Evolutionary conservation across 2,113 vertebrate species (phyloP).

Genomic region (Lathamus discolor): DNA sequence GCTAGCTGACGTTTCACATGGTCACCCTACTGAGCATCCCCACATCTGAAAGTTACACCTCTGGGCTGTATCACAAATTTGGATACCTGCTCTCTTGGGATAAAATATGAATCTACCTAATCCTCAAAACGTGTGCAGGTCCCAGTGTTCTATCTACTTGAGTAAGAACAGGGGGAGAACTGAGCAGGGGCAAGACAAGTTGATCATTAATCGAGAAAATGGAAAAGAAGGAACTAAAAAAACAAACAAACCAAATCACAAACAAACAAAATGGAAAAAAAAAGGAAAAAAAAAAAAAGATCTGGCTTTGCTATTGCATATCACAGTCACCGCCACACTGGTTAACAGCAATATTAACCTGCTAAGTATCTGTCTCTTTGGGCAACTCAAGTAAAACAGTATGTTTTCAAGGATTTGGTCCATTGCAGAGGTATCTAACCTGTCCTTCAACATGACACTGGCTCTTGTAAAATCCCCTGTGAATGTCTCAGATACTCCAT

Average conservation of each 20-base stretch:
- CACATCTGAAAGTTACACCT: not conserved
- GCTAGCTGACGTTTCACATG: not conserved
- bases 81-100: not conserved
- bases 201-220: not conserved
- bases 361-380: not conserved
- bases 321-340: fast-evolving
- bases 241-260: not conserved
- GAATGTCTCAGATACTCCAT: not conserved
- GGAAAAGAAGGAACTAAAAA: not conserved
- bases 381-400: not conserved
- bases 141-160: not conserved
- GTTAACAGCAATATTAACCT: not conserved
- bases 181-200: not conserved
- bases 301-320: not conserved
- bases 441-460: fast-evolving
- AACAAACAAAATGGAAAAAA: not conserved
- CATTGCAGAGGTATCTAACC: not conserved
- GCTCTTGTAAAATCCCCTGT: not conserved
- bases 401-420: not conserved
- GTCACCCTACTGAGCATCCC: not conserved
- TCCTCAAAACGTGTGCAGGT: not conserved
- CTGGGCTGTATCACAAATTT: not conserved
- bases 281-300: too few relatives aligned
- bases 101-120: not conserved
- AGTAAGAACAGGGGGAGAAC: not conserved